A percentile compares a stretch with the other conserved stretches of the same genome.
These are phyloP conservation scores for Hyperoodon ampullatus DNA, from an alignment of 2,113 vertebrate species.

Conservation along the genomic window DNA sequence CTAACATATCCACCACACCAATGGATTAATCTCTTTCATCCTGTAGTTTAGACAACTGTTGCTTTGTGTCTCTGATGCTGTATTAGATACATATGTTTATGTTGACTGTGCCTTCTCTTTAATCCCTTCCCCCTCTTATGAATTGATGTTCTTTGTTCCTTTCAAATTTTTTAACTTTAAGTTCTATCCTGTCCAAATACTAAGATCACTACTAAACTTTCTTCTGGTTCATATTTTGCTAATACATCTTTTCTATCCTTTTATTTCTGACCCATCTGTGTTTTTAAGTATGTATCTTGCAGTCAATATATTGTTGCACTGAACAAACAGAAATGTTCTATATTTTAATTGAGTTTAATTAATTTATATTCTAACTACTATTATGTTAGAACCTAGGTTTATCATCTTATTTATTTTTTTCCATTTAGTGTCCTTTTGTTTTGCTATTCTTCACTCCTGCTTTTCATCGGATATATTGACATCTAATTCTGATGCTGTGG, in stretches of 20 bases:
- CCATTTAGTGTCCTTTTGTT: not conserved
- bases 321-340: not conserved
- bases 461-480: not conserved
- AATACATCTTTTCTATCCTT: not conserved
- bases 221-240: not conserved
- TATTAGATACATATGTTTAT: not conserved
- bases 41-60: not conserved
- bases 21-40: not conserved
- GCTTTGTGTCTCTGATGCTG: not conserved
- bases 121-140: not conserved
- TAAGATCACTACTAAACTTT: not conserved
- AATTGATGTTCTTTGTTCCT: not conserved
- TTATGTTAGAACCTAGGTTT: slow-evolving; percentile 3
- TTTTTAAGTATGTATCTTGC: not conserved
- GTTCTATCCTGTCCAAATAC: not conserved
- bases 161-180: slow-evolving; percentile 6
- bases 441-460: not conserved
- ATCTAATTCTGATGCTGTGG: slow-evolving; percentile 25
- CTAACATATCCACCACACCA: not conserved
- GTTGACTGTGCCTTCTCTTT: not conserved
- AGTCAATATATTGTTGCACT: not conserved
- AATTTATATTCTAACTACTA: not conserved
- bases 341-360: slow-evolving; percentile 1
- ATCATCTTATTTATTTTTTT: not conserved
- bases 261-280: not conserved